These are phyloP conservation scores for Lophotriccus pileatus DNA, from an alignment of 2,797 vertebrate genomes.

Conservation along the genomic window DNA sequence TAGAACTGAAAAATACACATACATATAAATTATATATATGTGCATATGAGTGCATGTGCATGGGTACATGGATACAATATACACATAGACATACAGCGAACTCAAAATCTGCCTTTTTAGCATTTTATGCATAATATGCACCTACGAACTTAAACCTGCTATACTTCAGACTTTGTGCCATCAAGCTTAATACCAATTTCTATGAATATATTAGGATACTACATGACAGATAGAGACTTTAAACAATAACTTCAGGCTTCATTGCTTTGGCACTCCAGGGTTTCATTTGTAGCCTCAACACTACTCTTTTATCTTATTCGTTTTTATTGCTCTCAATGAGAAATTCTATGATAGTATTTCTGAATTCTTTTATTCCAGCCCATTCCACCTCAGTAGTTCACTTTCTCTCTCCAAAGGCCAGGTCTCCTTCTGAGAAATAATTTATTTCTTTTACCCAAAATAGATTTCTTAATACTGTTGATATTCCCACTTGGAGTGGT, in stretches of 20 bases:
- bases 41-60: not conserved
- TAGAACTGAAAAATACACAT: not conserved
- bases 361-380: not conserved
- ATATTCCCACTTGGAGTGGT: not conserved
- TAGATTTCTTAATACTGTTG: not conserved
- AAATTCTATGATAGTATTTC: not conserved
- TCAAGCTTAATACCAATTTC: not conserved
- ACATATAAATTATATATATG: not conserved
- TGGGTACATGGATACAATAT: fast-evolving
- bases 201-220: not conserved
- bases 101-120: not conserved
- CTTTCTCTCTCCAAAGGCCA: not conserved
- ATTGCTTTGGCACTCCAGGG: not conserved
- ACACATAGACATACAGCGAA: not conserved
- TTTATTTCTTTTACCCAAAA: not conserved
- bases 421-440: not conserved
- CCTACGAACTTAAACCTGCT: fast-evolving
- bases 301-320: not conserved
- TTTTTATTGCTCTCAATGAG: not conserved
- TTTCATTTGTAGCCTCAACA: not conserved
- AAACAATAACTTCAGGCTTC: not conserved
- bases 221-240: not conserved
- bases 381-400: not conserved
- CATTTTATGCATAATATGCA: not conserved
- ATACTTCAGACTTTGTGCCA: not conserved